A percentile compares a stretch with the other conserved stretches of the same genome.
These are phyloP conservation scores for Papilio protenor DNA, from an alignment of 2,888 invertebrate genomes.

Conservation along the genomic window DNA sequence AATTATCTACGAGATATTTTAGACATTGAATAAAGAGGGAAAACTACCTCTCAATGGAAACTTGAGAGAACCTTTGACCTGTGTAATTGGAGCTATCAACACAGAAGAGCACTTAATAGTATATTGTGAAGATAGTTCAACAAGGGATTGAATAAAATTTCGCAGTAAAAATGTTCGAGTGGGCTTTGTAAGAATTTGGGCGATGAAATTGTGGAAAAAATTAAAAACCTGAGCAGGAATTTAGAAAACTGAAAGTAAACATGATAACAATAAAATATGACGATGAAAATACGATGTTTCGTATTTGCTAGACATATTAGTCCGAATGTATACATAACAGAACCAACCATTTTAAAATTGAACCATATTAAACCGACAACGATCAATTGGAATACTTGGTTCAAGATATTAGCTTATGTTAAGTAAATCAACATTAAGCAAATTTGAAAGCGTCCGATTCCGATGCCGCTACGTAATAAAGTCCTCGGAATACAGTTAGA, in stretches of 20 bases:
- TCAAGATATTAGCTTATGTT: neutral
- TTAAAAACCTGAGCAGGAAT: neutral
- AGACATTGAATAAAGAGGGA: neutral
- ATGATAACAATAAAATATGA: neutral
- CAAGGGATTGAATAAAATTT: neutral
- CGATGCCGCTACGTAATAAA: constrained; percentile 34
- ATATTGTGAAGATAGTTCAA: constrained; percentile 12
- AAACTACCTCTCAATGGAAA: constrained; percentile 2
- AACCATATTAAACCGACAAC: neutral
- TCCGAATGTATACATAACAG: too few species aligned
- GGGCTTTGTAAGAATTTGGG: neutral
- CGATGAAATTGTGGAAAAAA: neutral
- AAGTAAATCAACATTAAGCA: constrained; percentile 1
- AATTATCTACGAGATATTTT: neutral
- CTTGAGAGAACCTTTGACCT: neutral
- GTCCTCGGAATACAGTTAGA: constrained; percentile 25
- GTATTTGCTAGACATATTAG: too few species aligned
- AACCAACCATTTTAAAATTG: too few species aligned
- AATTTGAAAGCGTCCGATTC: constrained; percentile 25
- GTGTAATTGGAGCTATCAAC: constrained; percentile 20
- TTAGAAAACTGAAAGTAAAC: neutral
- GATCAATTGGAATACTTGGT: neutral
- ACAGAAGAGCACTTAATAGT: neutral
- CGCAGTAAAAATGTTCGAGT: too few species aligned
- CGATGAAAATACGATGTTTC: too few species aligned